These are phyloP conservation scores for Machimus atricapillus DNA, from an alignment of 2,888 invertebrate genomes.

Conservation along the genomic window DNA sequence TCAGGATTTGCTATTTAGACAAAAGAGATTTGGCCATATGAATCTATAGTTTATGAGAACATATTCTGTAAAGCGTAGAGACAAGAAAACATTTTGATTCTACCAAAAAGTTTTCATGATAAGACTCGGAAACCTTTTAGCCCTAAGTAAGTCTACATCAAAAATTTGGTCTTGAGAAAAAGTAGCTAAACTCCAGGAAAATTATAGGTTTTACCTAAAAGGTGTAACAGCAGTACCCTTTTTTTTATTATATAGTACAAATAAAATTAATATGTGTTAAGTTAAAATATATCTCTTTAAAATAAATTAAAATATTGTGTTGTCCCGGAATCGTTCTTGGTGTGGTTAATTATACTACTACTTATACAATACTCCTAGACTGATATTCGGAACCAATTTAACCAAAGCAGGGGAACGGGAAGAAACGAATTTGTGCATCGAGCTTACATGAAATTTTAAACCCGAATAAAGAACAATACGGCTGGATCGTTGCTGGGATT, in stretches of 20 bases:
- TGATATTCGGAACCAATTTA: not conserved
- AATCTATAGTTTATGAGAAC: too few species aligned
- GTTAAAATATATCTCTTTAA: not conserved
- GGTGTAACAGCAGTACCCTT: too few species aligned
- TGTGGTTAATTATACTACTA: not conserved
- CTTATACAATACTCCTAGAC: not conserved
- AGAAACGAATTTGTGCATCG: not conserved
- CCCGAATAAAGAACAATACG: not conserved
- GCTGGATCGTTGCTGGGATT: not conserved
- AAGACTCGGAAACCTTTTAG: too few species aligned
- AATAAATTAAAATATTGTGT: not conserved
- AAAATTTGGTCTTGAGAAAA: too few species aligned
- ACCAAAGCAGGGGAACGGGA: not conserved
- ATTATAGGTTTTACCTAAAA: too few species aligned
- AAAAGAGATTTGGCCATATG: too few species aligned
- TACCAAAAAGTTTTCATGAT: too few species aligned
- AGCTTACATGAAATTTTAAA: not conserved
- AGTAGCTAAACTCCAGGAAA: too few species aligned
- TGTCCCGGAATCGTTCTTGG: not conserved
- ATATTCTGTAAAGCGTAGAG: too few species aligned
- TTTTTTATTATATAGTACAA: not conserved
- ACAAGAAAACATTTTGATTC: too few species aligned
- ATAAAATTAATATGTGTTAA: not conserved
- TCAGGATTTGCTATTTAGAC: too few species aligned
- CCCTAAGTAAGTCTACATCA: too few species aligned